Conservation (phyloP, 1,140 invertebrate species). For the Scaptomyza montana region DNA sequence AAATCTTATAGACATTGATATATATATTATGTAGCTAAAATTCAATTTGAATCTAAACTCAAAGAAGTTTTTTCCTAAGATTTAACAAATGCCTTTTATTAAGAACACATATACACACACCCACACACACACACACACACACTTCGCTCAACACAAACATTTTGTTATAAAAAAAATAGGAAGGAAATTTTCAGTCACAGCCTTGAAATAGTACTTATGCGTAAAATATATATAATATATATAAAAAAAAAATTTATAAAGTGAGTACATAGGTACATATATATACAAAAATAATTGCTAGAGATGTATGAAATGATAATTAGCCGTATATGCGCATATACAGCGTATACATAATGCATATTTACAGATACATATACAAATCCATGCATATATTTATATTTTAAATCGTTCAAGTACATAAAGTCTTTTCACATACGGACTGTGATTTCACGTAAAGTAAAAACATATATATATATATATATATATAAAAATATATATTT, state of each 20-base stretch:
- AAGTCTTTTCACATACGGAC: slow-evolving; percentile 84
- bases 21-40: slow-evolving; percentile 73
- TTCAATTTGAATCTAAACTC: slow-evolving; percentile 53
- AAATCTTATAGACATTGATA: slow-evolving; percentile 71
- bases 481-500: slow-evolving; percentile 52
- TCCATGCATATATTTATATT: slow-evolving; percentile 30
- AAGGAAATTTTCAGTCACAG: slow-evolving; percentile 37
- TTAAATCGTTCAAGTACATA: slow-evolving; percentile 78
- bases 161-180: slow-evolving; percentile 25
- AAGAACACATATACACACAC: slow-evolving; percentile 27
- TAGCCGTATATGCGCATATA: slow-evolving; percentile 28
- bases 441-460: slow-evolving; percentile 80
- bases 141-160: slow-evolving; percentile 32
- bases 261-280: not conserved
- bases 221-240: slow-evolving; percentile 17
- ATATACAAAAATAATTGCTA: slow-evolving; percentile 9
- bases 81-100: slow-evolving; percentile 74
- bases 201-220: slow-evolving; percentile 46
- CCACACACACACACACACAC: slow-evolving; percentile 6
- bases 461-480: slow-evolving; percentile 54
- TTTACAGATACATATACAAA: slow-evolving; percentile 49
- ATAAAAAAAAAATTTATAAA: slow-evolving; percentile 14
- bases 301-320: slow-evolving; percentile 18
- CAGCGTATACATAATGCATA: slow-evolving; percentile 59
- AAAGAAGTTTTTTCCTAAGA: slow-evolving; percentile 39